Base-by-base conservation (phyloP, 2,797 vertebrate species). In the Nasua narica region DNA sequence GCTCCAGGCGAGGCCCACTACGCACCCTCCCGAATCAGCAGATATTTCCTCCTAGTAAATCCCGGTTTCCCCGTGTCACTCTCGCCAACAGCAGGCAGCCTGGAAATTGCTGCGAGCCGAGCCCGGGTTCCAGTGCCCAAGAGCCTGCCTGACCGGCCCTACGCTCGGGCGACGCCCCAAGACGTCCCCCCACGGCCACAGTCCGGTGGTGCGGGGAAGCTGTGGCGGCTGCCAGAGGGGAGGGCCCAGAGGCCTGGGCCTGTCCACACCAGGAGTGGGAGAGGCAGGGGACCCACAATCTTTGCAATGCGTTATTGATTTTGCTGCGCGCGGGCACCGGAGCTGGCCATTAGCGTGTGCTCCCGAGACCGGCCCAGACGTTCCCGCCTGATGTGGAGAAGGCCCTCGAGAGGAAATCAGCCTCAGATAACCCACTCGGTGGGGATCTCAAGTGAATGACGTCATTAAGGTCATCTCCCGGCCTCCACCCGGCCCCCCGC, bases 221-320 rank as follows among this genome's bases (percentile, higher is more conserved):
- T 67, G 52, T 13, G 40, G 32, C 13, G 25, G n/a, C 15, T 52
- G 21, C 65, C 54, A 69, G 54, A 54, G 43, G 43, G 43, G 83
- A 94, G 40, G 43, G 15, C 8, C 4, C 7, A 27, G 65, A 58
- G 43, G 84, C 35, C 77, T 32, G 7, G 19, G 50, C 35, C 60
- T 21, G 65, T 52, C 50, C 18, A 25, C 6, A n/a, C 84, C 21
- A 25, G 37, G 37, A 74, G 62, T 65, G 58, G 25, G 46, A 43
- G 62, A 69, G 21, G 35, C 15, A 23, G 48, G 25, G 29, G 52
- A 88, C 9, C 27, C 32, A 29, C 7, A 91, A 91, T 97, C 95
- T 96, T 18, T 37, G 56, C 58, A 60, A 91, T 56, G 87, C 89
- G 65, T 94, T 96, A 97, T 96, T 92, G 97, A 98, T 95, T 54